These are phyloP conservation scores for Drosophila prosaltans DNA, from an alignment of 1,140 invertebrate genomes.

Conservation along the genomic window DNA sequence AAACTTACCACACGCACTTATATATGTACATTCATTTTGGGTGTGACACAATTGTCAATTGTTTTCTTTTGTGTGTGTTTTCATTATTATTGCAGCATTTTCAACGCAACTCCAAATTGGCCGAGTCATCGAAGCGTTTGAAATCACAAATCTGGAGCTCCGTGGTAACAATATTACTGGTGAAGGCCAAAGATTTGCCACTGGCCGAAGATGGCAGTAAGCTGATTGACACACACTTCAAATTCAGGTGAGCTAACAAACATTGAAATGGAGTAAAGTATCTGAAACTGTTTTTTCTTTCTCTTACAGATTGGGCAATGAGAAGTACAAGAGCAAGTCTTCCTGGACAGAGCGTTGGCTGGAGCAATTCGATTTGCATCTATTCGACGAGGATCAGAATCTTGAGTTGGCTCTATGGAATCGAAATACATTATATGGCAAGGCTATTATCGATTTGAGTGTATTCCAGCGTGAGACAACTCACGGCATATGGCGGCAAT, in stretches of 20 bases:
- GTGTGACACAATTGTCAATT: slow-evolving; percentile 23
- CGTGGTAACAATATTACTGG: slow-evolving; percentile 97
- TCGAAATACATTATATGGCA: slow-evolving; percentile 83
- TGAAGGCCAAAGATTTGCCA: slow-evolving; percentile 96
- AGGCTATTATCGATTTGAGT: slow-evolving; percentile 93
- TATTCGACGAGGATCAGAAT: slow-evolving; percentile 90
- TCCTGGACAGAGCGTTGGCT: slow-evolving; percentile 94
- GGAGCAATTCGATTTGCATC: slow-evolving; percentile 98
- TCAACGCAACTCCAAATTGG: slow-evolving; percentile 89
- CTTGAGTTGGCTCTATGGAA: slow-evolving; percentile 79
- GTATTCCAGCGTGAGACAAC: slow-evolving; percentile 94
- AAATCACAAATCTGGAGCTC: slow-evolving; percentile 98
- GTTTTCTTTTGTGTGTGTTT: slow-evolving; percentile 17
- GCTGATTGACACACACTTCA: slow-evolving; percentile 96
- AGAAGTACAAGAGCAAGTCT: slow-evolving; percentile 99
- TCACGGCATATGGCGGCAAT: slow-evolving; percentile 92
- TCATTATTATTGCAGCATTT: slow-evolving; percentile 87
- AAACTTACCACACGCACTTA: not conserved
- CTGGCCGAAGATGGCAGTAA: slow-evolving; percentile 94
- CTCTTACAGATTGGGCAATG: slow-evolving; percentile 92
- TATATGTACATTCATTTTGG: slow-evolving; percentile 2
- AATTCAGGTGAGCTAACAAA: slow-evolving; percentile 90
- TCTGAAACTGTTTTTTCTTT: too few species aligned
- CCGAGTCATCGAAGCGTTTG: slow-evolving; percentile 90
- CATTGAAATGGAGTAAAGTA: not conserved